phyloP scores from a whole-genome alignment of 2,888 invertebrate genomes.

The Podotricha telesiphe region DNA sequence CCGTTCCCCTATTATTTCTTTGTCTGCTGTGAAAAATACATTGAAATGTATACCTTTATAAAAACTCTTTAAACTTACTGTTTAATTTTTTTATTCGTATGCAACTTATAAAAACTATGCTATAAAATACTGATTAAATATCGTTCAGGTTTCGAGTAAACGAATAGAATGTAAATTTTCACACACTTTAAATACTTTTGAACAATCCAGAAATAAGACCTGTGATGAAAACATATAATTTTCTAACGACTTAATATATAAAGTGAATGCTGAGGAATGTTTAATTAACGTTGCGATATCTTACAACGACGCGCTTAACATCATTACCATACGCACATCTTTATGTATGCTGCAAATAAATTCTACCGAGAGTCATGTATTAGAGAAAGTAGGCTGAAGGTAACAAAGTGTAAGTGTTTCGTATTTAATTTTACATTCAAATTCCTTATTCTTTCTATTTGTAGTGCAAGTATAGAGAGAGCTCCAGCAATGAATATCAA shows the following conservation, averaged over 20 bases:
- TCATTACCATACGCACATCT: conserved; percentile 37
- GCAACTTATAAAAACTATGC: too few relatives aligned
- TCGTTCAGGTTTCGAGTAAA: not conserved
- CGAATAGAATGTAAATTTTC: conserved; percentile 28
- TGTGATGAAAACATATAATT: conserved; percentile 52
- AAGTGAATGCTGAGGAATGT: conserved; percentile 68
- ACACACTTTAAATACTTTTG: conserved; percentile 55
- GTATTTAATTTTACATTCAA: not conserved
- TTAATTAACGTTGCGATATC: conserved; percentile 74
- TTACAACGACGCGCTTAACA: conserved; percentile 44
- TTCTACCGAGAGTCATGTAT: conserved; percentile 15
- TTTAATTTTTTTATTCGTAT: too few relatives aligned
- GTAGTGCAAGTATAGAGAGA: not conserved
- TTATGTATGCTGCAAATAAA: conserved; percentile 38
- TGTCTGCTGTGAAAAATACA: too few relatives aligned
- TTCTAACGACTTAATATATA: conserved; percentile 75
- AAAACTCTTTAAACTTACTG: too few relatives aligned
- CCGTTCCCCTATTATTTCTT: too few relatives aligned
- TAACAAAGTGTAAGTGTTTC: not conserved
- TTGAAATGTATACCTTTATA: too few relatives aligned
- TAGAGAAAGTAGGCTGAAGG: conserved; percentile 12
- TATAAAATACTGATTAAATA: not conserved
- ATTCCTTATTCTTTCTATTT: too few relatives aligned
- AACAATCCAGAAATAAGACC: not conserved
- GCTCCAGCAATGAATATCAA: not conserved